Percentiles rank a stretch among this genome's conserved stretches.
Evolutionary conservation across 2,797 vertebrate species (phyloP).

Genomic region (Denticeps clupeoides): DNA sequence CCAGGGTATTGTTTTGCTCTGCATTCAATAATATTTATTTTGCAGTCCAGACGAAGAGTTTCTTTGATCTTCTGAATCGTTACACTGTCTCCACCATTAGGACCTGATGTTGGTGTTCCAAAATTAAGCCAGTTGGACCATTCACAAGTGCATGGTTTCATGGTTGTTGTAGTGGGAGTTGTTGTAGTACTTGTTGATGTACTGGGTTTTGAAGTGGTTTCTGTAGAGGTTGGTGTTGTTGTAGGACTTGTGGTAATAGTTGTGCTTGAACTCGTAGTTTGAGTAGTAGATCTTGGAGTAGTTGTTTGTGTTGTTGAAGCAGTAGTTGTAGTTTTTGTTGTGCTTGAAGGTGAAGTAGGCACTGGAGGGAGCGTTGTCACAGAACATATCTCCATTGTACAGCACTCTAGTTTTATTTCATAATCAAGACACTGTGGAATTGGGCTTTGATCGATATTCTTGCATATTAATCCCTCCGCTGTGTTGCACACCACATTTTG

Average conservation of each 20-base stretch:
- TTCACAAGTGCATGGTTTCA: neutral
- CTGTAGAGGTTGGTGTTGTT: neutral
- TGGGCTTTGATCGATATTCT: slow-evolving; percentile 33
- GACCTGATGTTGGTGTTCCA: slow-evolving; percentile 16
- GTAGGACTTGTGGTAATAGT: neutral
- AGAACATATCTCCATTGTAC: slow-evolving; percentile 15
- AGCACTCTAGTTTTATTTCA: slow-evolving; percentile 41
- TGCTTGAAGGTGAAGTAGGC: neutral
- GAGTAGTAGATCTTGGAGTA: neutral
- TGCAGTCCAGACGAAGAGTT: slow-evolving; percentile 1
- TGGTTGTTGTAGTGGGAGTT: neutral
- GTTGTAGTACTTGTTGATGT: neutral
- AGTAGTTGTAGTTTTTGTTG: neutral
- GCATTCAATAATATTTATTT: slow-evolving; percentile 7
- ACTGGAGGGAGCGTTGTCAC: slow-evolving; percentile 2
- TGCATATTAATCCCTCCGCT: slow-evolving; percentile 32
- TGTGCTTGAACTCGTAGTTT: neutral
- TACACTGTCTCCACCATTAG: slow-evolving; percentile 27
- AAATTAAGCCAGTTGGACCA: slow-evolving; percentile 27
- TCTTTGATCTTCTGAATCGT: slow-evolving; percentile 20
- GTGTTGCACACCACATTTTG: slow-evolving; percentile 37
- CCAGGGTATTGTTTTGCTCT: slow-evolving; percentile 15
- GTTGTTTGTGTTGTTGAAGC: neutral
- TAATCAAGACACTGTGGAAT: slow-evolving; percentile 39
- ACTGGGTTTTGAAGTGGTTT: neutral